Evolutionary conservation across 2,888 invertebrate genomes (phyloP), one percentile per base, ranked within the genome.

Genomic region (Agriopis aurantiaria): DNA sequence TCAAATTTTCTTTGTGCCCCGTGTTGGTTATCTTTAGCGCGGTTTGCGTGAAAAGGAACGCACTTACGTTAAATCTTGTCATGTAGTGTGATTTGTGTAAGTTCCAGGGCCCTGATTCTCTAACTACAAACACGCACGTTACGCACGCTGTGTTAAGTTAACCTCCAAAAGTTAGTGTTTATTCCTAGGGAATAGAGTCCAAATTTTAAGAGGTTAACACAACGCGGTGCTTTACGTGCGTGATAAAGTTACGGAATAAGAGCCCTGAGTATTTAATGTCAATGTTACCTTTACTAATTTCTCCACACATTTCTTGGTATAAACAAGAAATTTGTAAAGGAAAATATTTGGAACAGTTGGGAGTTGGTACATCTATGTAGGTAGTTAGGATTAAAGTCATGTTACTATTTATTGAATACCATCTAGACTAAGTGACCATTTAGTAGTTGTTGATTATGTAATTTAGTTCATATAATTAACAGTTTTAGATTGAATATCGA

Each of bases 401-500:
- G 84, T 77, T 81, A 80, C 80, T 86, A 87, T 87, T 88, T 86
- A 87, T 88, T 87, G 72, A 83, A 81, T 79, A 78, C 80, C 82
- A 80, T 82, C 70, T 76, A 75, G 68, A 82, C 80, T 86, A 84
- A 85, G 82, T 80, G 78, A 82, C 79, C 77, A 80, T 85, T 63
- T 33, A 68, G 80, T 86, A 83, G 78, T 82, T 83, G 82, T 82
- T 80, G 79, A 79, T 73, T 83, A 82, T 81, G 60, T 72, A 65
- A 74, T 64, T 78, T 83, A 82, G 83, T 79, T 76, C 72, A 78
- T 79, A 76, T 76, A 62, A 60, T 67, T 55, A 69, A 48, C 58
- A 63, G 45, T 76, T 71, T 72, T 78, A 67, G 69, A 75, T 71
- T 67, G 68, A 72, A 60, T 55, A 40, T 55, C 53, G 65, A 71